Conservation (phyloP, 2,113 vertebrate genomes). For the Oreochromis aureus region DNA sequence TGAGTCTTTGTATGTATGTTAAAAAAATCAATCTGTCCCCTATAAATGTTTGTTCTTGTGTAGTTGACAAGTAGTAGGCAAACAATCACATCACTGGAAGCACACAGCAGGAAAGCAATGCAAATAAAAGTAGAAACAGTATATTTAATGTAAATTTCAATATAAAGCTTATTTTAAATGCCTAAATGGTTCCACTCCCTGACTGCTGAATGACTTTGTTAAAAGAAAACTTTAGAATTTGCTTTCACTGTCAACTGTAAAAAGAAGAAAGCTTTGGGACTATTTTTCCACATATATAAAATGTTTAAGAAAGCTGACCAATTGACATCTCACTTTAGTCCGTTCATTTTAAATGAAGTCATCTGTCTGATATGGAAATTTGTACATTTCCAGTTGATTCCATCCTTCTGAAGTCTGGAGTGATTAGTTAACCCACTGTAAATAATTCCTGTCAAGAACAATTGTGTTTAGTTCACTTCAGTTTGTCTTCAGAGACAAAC, state of each 20-base stretch:
- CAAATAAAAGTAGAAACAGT: neutral
- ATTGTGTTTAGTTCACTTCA: neutral
- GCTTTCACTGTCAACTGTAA: neutral
- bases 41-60: neutral
- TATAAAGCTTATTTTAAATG: neutral
- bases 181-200: neutral
- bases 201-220: neutral
- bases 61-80: neutral
- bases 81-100: neutral
- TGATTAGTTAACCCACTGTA: neutral
- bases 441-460: neutral
- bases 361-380: neutral
- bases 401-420: neutral
- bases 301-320: neutral
- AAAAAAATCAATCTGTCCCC: neutral
- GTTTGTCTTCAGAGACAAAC: accelerated
- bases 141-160: neutral
- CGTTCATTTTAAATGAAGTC: neutral
- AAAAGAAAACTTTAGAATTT: neutral
- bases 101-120: neutral
- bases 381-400: neutral
- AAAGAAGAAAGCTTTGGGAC: neutral
- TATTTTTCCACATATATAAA: neutral
- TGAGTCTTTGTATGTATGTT: neutral
- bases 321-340: neutral